Conservation (phyloP, 2,888 invertebrate genomes). For the Arrhopalites spinosus region DNA sequence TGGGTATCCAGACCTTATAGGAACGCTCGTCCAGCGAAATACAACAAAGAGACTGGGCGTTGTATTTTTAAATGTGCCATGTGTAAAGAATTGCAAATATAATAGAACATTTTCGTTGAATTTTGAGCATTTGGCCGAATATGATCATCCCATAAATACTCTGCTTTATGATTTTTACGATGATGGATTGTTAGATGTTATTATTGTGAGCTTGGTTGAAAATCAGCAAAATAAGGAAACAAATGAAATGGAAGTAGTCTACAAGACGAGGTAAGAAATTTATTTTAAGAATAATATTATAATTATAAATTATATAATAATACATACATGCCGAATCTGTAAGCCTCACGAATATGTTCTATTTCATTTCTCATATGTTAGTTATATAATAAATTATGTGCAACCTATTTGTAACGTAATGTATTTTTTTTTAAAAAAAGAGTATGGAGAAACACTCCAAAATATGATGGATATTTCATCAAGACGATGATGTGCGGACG, state of each 20-base stretch:
- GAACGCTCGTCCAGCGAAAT: conserved; percentile 64
- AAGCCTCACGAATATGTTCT: no score
- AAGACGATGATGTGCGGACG: conserved; percentile 90
- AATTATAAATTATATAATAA: no score
- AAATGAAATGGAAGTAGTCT: no score
- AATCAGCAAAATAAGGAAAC: conserved; percentile 39
- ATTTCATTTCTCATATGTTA: no score
- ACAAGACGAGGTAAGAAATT: no score
- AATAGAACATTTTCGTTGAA: conserved; percentile 76
- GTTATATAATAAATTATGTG: no score
- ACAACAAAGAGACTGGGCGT: conserved; percentile 65
- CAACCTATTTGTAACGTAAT: no score
- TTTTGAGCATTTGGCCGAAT: conserved; percentile 75
- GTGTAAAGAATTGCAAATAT: conserved; percentile 69
- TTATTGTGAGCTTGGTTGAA: conserved; percentile 66
- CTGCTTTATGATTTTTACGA: conserved; percentile 93
- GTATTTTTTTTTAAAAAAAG: no score
- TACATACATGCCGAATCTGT: no score
- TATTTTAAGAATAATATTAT: no score
- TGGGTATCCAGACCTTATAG: conserved; percentile 89
- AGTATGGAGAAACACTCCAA: conserved; percentile 70
- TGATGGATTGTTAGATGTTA: conserved; percentile 88
- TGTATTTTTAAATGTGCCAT: conserved; percentile 78
- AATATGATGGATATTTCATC: conserved; percentile 93
- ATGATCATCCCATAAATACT: conserved; percentile 76